These are phyloP conservation scores for Malacoctenus gilli DNA, from an alignment of 2,797 vertebrate genomes.

Conservation along the genomic window DNA sequence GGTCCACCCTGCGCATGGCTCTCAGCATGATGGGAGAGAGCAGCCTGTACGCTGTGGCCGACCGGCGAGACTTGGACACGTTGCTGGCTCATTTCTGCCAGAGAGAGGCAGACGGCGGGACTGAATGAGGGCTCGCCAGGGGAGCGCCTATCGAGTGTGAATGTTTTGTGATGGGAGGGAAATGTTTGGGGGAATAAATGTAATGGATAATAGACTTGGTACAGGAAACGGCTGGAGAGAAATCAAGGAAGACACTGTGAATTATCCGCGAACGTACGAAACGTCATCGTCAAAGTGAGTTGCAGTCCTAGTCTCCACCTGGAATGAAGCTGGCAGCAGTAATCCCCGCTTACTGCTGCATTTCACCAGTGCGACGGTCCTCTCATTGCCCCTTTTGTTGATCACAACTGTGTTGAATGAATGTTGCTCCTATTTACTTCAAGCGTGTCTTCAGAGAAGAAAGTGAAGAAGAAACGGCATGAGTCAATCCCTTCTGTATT, in stretches of 20 bases:
- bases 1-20: slow-evolving; percentile 97
- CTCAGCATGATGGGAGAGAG: slow-evolving; percentile 99
- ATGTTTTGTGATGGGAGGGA: slow-evolving; percentile 66
- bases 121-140: slow-evolving; percentile 74
- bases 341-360: slow-evolving; percentile 34
- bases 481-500: slow-evolving; percentile 26
- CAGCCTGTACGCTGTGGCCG: slow-evolving; percentile 90
- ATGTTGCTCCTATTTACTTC: slow-evolving; percentile 29
- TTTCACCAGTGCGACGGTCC: slow-evolving; percentile 32
- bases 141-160: slow-evolving; percentile 75
- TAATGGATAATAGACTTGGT: slow-evolving; percentile 7
- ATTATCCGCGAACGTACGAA: slow-evolving; percentile 33
- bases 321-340: slow-evolving; percentile 31
- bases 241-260: slow-evolving; percentile 61
- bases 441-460: slow-evolving; percentile 34
- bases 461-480: slow-evolving; percentile 31
- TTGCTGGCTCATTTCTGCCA: slow-evolving; percentile 90
- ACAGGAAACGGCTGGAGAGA: slow-evolving; percentile 22
- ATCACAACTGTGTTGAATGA: slow-evolving; percentile 23
- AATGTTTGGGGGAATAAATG: slow-evolving; percentile 69
- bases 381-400: slow-evolving; percentile 37
- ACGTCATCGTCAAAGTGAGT: slow-evolving; percentile 28
- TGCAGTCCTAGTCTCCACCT: slow-evolving; percentile 50
- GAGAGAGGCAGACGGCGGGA: slow-evolving; percentile 86
- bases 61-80: slow-evolving; percentile 88